Conservation (phyloP, 2,797 vertebrate genomes). For the Furcifer pardalis region DNA sequence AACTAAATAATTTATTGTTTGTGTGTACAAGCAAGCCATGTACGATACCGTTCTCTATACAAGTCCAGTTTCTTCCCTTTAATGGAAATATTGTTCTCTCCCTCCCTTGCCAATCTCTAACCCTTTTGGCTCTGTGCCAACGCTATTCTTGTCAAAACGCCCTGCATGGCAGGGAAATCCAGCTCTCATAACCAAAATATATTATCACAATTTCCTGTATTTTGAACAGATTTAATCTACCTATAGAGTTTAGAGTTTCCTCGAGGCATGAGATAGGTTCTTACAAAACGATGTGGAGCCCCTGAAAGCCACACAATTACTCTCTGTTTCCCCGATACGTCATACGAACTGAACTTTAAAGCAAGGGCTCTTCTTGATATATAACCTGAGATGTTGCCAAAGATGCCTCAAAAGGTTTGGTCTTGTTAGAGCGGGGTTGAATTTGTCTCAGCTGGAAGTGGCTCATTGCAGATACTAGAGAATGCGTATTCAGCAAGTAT, state of each 20-base stretch:
- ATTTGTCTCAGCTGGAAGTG: not conserved
- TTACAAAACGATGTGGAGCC: not conserved
- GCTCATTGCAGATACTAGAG: not conserved
- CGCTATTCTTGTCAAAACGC: not conserved
- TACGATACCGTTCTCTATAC: not conserved
- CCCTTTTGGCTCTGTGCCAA: not conserved
- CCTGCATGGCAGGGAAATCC: not conserved
- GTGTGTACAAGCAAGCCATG: too few relatives aligned
- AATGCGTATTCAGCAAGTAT: slow-evolving; percentile 19
- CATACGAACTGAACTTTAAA: not conserved
- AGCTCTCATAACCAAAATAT: not conserved
- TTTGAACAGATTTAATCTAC: not conserved
- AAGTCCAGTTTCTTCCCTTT: not conserved
- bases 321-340: not conserved
- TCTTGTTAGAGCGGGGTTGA: not conserved
- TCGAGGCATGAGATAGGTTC: not conserved
- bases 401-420: not conserved
- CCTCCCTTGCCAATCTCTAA: not conserved
- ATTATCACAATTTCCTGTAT: not conserved
- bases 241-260: not conserved
- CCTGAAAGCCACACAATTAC: not conserved
- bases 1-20: not conserved
- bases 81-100: not conserved
- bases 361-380: slow-evolving; percentile 5
- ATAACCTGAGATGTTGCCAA: not conserved